These are phyloP conservation scores for Drosophila paracracens DNA, from an alignment of 2,888 invertebrate genomes.

Conservation along the genomic window DNA sequence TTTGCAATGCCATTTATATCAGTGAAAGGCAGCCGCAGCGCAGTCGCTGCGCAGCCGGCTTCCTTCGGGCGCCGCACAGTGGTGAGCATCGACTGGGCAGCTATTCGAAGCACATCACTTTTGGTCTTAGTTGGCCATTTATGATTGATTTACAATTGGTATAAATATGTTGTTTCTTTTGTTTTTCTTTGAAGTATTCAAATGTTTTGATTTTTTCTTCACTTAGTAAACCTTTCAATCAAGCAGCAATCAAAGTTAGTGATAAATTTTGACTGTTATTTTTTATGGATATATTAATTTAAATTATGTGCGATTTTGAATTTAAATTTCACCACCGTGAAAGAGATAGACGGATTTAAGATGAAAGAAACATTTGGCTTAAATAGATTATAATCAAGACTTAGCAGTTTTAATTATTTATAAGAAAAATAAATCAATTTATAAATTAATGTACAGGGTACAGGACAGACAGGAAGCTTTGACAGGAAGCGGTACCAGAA, in stretches of 20 bases:
- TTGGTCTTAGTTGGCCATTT: not conserved
- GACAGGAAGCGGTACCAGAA: not conserved
- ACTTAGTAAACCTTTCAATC: constrained; percentile 1
- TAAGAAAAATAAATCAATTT: not conserved
- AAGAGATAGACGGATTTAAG: not conserved
- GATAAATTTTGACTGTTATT: not conserved
- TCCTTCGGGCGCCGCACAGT: constrained; percentile 61
- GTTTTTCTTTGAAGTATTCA: not conserved
- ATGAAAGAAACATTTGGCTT: not conserved
- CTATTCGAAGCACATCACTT: constrained; percentile 13
- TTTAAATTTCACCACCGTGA: not conserved
- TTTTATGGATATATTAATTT: not conserved
- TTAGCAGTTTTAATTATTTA: not conserved
- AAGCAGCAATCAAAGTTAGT: not conserved
- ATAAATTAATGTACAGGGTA: not conserved
- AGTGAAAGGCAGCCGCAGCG: constrained; percentile 84
- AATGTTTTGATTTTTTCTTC: not conserved
- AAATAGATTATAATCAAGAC: not conserved
- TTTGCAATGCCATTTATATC: constrained; percentile 85
- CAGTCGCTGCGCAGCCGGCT: constrained; percentile 46
- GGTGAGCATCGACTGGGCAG: constrained; percentile 11
- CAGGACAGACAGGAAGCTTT: constrained; percentile 13
- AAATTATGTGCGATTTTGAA: not conserved
- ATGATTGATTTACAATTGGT: not conserved
- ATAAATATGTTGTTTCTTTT: constrained; percentile 1